Base-by-base conservation (phyloP, 2,113 vertebrate species). In the Rhinopomastus cyanomelas region DNA sequence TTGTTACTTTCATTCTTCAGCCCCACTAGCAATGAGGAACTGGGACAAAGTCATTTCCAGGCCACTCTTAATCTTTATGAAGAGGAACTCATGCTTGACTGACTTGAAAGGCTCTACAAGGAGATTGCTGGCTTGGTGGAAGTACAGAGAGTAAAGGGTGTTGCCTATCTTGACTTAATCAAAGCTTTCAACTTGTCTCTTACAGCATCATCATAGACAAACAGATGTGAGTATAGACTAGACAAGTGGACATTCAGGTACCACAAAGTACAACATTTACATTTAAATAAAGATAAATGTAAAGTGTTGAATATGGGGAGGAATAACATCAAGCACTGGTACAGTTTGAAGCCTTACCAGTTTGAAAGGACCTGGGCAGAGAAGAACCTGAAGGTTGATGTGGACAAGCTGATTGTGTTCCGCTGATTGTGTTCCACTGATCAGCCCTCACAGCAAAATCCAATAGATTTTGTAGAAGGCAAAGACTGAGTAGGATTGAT, bases 91-190 rank as follows among this genome's bases (percentile, higher is more conserved):
- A 4, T 36, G 18, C 8, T 74, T 81, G 19, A 51, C 11, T 52
- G 32, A 34, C 19, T 5, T 55, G 16, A 22, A 5, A 62, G 27
- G 18, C 2, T 57, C 22, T 37, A 37, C 2, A 20, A 57, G 36
- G 19, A 76, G 34, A 57, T 19, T 2, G 34, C 4, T 16, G 19
- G 2, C 10, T 48, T 51, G 7, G 5, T 57, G 44, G 16, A 51
- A 26, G 7, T 1, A 0, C 22, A 48, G 36, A 56, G 34, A 36
- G 4, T 3, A 53, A 15, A 32, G 1, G 7, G 36, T 36, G 3
- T 14, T 61, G 48, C 5, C 15, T 48, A 8, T 37, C 26, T 72
- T 68, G 18, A 17, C 7, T 46, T 73, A 30, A 62, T 5, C 4
- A 73, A 89, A 12, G 19, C 4, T 88, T 19, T 61, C 25, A 32